Percentiles rank a stretch among this genome's conserved stretches.
Evolutionary conservation across 2,797 vertebrate genomes (phyloP).

Genomic region (Tamandua tetradactyla): DNA sequence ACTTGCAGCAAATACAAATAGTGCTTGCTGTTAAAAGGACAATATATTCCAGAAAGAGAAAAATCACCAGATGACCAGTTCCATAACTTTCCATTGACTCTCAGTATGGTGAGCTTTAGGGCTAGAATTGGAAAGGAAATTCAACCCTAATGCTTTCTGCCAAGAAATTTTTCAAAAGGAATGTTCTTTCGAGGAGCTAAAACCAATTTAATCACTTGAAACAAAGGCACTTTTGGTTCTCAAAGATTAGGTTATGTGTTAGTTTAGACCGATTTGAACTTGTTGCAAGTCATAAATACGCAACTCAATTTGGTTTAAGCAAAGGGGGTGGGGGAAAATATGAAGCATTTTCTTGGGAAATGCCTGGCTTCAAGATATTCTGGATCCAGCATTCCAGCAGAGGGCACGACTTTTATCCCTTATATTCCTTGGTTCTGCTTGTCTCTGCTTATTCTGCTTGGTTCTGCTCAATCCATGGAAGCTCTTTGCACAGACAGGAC

Average conservation of each 20-base stretch:
- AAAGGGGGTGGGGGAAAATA: rapidly evolving
- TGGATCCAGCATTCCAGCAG: rapidly evolving
- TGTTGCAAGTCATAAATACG: rapidly evolving
- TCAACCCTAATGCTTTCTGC: not conserved
- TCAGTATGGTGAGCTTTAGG: not conserved
- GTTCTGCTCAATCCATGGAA: rapidly evolving
- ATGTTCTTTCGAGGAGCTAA: not conserved
- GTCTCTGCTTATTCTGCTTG: rapidly evolving
- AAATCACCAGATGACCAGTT: not conserved
- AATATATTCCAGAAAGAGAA: slow-evolving; percentile 48
- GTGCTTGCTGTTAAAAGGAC: slow-evolving; percentile 55
- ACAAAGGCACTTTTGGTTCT: not conserved
- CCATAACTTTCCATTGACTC: not conserved
- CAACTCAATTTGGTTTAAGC: not conserved
- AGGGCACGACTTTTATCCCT: rapidly evolving
- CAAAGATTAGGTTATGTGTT: not conserved
- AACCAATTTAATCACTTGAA: not conserved
- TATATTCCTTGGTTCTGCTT: not conserved
- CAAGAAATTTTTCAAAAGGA: not conserved
- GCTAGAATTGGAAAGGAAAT: slow-evolving; percentile 23
- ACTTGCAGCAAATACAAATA: slow-evolving; percentile 70
- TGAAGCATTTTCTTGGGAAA: not conserved
- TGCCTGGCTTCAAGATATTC: not conserved
- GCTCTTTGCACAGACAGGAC: too few species aligned
- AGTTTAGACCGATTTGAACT: not conserved